Conservation (phyloP, 2,888 invertebrate genomes). For the Phyllotreta striolata region DNA sequence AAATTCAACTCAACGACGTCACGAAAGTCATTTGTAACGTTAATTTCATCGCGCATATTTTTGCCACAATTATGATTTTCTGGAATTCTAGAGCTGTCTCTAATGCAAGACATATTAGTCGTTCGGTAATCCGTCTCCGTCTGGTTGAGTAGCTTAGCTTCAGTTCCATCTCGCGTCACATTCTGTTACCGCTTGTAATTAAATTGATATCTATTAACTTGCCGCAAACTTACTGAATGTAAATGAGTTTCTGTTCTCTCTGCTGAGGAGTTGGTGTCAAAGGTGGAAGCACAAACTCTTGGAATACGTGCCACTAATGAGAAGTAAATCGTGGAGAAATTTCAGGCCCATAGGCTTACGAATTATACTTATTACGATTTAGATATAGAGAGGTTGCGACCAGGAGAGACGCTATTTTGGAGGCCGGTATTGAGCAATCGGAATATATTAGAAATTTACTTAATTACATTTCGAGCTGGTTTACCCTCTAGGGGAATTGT, state of each 20-base stretch:
- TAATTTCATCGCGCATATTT: no score
- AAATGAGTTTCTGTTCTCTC: slow-evolving; percentile 46
- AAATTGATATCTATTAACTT: slow-evolving; percentile 57
- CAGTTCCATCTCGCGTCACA: slow-evolving; percentile 30
- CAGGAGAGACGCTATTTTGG: slow-evolving; percentile 2
- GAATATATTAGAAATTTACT: slow-evolving; percentile 15
- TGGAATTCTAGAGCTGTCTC: slow-evolving; percentile 14
- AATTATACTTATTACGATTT: slow-evolving; percentile 40
- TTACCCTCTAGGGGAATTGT: slow-evolving; percentile 5
- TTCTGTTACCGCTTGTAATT: slow-evolving; percentile 48
- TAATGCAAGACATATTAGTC: slow-evolving; percentile 13
- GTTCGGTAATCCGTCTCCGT: slow-evolving; percentile 26
- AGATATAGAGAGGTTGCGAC: slow-evolving; percentile 1
- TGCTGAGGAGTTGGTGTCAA: slow-evolving; percentile 40
- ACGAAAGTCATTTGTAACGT: no score
- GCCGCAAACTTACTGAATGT: slow-evolving; percentile 49
- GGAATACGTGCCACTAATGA: slow-evolving; percentile 44
- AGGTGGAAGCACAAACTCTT: slow-evolving; percentile 38
- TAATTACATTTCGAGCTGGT: slow-evolving; percentile 9
- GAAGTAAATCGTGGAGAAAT: slow-evolving; percentile 42
- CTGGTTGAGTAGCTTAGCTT: slow-evolving; percentile 19
- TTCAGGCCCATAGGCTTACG: slow-evolving; percentile 36
- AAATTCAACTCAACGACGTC: no score
- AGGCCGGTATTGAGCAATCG: slow-evolving; percentile 7
- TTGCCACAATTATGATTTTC: no score